These are phyloP conservation scores for Agonum fuliginosum DNA, from an alignment of 2,888 invertebrate genomes.

Conservation along the genomic window DNA sequence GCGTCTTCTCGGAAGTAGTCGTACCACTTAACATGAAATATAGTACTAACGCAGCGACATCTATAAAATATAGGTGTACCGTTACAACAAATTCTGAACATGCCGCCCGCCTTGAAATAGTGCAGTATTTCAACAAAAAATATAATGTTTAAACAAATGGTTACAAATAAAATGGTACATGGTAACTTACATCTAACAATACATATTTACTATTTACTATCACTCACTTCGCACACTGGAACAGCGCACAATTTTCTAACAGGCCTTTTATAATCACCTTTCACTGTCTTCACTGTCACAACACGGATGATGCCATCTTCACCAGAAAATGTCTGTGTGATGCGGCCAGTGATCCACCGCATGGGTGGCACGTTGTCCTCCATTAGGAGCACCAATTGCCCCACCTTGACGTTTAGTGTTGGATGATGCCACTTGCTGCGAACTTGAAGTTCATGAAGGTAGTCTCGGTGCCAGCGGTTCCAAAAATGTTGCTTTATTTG, in stretches of 20 bases:
- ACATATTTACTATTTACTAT: too few species aligned
- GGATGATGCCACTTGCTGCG: slow-evolving; percentile 58
- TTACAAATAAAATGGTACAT: too few species aligned
- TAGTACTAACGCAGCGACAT: too few species aligned
- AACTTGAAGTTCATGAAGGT: slow-evolving; percentile 60
- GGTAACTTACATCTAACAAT: too few species aligned
- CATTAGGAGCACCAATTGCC: slow-evolving; percentile 57
- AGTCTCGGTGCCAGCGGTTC: slow-evolving; percentile 46
- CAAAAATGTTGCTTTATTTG: slow-evolving; percentile 41
- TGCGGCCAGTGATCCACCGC: slow-evolving; percentile 58
- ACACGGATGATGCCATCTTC: slow-evolving; percentile 24
- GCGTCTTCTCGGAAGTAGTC: too few species aligned
- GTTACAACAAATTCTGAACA: too few species aligned
- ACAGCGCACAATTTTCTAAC: slow-evolving; percentile 33
- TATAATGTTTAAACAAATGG: too few species aligned
- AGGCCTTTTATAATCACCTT: slow-evolving; percentile 20
- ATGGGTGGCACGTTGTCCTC: slow-evolving; percentile 61
- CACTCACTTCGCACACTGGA: too few species aligned
- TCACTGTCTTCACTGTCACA: slow-evolving; percentile 10
- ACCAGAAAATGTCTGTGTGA: neutral
- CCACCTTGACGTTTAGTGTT: slow-evolving; percentile 14
- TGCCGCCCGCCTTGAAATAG: too few species aligned
- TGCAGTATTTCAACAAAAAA: too few species aligned
- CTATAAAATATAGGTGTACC: too few species aligned
- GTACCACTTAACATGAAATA: too few species aligned